Base-by-base conservation (phyloP, 2,888 invertebrate species). In the Thereva unica region DNA sequence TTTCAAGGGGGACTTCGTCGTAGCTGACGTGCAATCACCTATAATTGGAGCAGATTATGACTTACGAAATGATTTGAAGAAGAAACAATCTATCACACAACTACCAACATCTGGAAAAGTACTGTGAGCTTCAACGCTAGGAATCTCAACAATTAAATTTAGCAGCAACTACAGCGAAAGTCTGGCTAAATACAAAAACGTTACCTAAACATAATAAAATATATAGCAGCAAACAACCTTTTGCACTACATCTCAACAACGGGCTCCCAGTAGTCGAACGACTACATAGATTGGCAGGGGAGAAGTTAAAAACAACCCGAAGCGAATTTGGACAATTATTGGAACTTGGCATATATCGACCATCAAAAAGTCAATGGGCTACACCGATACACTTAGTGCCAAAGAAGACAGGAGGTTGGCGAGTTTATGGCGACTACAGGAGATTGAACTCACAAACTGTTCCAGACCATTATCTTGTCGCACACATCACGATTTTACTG, bases 311-410 rank as follows among this genome's bases (percentile, higher is more conserved):
- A n/a, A n/a, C n/a, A n/a, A n/a, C n/a, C n/a, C n/a, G n/a, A n/a
- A n/a, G n/a, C n/a, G 66, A 70, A 41, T 68, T 70, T 41, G 53
- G 66, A 4, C 44, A 42, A 5, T 56, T 68, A 64, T 45, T 69
- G 40, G 73, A 80, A 34, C 70, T 73, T 41, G 81, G 80, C 0
- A 77, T 81, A 6, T 78, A 78, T 45, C 72, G 79, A 6, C 81
- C 78, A 0, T 80, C 79, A 0, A 75, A 74, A 8, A 78, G 78
- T 47, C 70, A 73, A 1, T 81, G 78, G 80, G 74, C 78, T 0
- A 77, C 74, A 55, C 81, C 78, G 1, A 71, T 82, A 0, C 75
- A 75, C 53, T 54, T 76, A 68, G 73, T 72, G 1, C 53, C 68
- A 9, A 75, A 76, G 55, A 69, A 72, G 57, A 56, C 69, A 2